Evolutionary conservation across 1,140 invertebrate species (phyloP).

Genomic region (Asbolus verrucosus): DNA sequence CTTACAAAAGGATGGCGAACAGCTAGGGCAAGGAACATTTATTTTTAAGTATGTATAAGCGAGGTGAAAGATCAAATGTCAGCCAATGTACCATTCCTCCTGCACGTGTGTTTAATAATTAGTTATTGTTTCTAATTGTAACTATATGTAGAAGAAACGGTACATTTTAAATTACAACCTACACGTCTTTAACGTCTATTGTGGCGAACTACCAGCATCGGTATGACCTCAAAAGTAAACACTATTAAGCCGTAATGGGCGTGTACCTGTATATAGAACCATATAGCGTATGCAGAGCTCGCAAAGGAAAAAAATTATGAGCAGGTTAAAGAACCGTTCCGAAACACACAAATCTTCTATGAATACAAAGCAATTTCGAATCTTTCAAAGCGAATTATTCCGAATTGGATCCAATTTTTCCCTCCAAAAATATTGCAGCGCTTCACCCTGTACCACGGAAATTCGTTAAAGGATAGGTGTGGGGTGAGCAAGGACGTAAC

Average conservation of each 20-base stretch:
- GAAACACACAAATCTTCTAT: conserved; percentile 18
- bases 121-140: conserved; percentile 28
- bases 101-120: conserved; percentile 37
- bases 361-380: conserved; percentile 29
- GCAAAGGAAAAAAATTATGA: conserved; percentile 7
- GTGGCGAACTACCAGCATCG: conserved; percentile 33
- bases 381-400: conserved; percentile 23
- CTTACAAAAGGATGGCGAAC: too few species aligned
- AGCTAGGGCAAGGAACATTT: too few species aligned
- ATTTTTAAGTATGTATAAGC: conserved; percentile 7
- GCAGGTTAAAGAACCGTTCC: conserved; percentile 20
- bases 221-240: conserved; percentile 34
- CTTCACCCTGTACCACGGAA: too few species aligned
- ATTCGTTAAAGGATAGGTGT: conserved; percentile 7
- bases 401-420: conserved; percentile 16
- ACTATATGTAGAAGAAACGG: conserved; percentile 31
- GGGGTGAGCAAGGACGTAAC: neutral
- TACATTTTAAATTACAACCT: conserved; percentile 41
- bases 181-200: neutral
- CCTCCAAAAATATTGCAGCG: neutral
- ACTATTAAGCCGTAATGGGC: conserved; percentile 5
- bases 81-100: conserved; percentile 14
- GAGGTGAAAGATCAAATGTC: conserved; percentile 21
- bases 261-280: conserved; percentile 6
- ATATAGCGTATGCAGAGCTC: conserved; percentile 15